Evolutionary conservation across 2,888 invertebrate species (phyloP), one percentile per base, ranked within the genome.

Genomic region (Myopa tessellatipennis): DNA sequence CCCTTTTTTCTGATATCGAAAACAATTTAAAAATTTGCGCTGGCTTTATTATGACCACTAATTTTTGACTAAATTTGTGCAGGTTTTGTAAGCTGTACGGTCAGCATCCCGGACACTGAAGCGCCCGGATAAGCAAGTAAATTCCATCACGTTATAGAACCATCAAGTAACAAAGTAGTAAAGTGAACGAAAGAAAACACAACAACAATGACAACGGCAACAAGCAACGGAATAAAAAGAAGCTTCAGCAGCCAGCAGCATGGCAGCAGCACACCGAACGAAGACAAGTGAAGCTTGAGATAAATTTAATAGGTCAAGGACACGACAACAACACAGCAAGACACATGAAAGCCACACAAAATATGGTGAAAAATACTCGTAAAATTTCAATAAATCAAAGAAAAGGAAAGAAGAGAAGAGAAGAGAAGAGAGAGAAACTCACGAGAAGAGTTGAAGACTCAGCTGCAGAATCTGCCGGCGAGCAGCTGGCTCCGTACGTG

Each of bases 221-320:
- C 38, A 38, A 45, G 8, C 12, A n/a, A n/a, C 71, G 16, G 55
- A 34, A 55, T 10, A 45, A 52, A n/a, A 12, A 18, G 70, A 61
- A 55, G 45, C 45, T 45, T 45, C 10, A 12, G 34, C 16, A 69
- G 34, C 12, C 10, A 16, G 69, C n/a, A 68, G 26, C 50, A 14
- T 12, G 38, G 65, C 65, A 65, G 16, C 65, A 38, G 65, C 12
- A 10, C 12, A 8, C 65, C 36, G 6, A 16, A 16, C 4, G 65
- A 65, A 36, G 63, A 14, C 65, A 34, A 26, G 36, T 10, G 50
- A 52, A 50, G 26, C 26, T 45, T 45, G 45, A 10, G 45, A 45
- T 45, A 70, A 45, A 26, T n/a, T 26, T 70, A 18, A 52, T 52
- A 45, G 70, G 52, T 70, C 70, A 70, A 70, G 55, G 70, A 52